These are phyloP conservation scores for Antennarius maculatus DNA, from an alignment of 2,797 vertebrate species.

Conservation along the genomic window DNA sequence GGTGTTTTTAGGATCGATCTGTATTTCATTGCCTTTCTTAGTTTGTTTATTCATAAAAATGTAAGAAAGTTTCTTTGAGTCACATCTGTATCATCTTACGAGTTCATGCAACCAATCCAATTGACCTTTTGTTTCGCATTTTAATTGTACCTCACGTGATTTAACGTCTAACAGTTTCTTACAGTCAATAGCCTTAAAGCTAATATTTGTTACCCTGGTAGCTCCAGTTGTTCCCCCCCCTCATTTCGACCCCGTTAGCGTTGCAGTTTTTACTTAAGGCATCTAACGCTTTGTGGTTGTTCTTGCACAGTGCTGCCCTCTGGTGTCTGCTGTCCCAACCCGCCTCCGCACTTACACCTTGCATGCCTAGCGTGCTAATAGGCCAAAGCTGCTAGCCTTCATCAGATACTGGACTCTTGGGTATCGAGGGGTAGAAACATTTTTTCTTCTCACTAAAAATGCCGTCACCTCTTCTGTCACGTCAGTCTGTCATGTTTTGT, in stretches of 20 bases:
- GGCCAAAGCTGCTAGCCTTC: conserved; percentile 29
- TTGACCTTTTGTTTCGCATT: not conserved
- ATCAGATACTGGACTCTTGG: conserved; percentile 37
- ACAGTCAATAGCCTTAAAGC: not conserved
- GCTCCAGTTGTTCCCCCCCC: conserved; percentile 6
- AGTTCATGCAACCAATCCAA: conserved; percentile 30
- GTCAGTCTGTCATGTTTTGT: conserved; percentile 7
- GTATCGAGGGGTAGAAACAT: conserved; percentile 59
- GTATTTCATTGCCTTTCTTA: not conserved
- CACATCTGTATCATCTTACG: conserved; percentile 7
- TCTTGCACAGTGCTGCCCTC: conserved; percentile 59
- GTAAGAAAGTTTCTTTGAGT: conserved; percentile 22
- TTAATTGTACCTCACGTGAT: conserved; percentile 9
- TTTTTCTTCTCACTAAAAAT: conserved; percentile 36
- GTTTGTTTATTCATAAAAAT: conserved; percentile 1
- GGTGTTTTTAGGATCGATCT: not conserved
- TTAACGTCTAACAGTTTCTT: not conserved
- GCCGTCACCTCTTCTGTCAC: conserved; percentile 4
- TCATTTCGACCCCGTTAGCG: not conserved
- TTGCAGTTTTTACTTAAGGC: not conserved
- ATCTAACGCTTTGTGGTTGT: conserved; percentile 65
- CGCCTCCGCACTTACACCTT: conserved; percentile 60
- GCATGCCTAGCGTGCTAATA: conserved; percentile 55
- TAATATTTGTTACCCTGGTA: conserved; percentile 10
- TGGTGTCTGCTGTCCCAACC: conserved; percentile 46